Conservation (phyloP, 2,797 vertebrate species). For the Sebastes nivosus region DNA sequence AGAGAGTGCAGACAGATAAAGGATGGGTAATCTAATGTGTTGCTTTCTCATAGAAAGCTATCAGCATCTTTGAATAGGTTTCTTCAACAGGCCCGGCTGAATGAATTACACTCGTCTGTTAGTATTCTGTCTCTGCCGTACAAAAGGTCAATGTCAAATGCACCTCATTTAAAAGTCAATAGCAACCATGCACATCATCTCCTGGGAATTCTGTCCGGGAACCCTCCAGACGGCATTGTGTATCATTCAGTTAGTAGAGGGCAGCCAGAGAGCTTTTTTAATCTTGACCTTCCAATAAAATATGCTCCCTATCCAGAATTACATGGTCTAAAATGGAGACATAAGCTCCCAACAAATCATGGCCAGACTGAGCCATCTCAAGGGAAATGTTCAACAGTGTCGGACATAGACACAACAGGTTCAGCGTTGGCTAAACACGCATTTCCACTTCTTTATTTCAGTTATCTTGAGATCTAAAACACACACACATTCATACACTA, state of each 20-base stretch:
- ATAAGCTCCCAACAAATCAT: conserved; percentile 80
- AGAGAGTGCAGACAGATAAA: conserved; percentile 71
- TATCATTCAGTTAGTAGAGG: conserved; percentile 80
- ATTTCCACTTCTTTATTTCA: conserved; percentile 7
- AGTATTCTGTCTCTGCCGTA: conserved; percentile 79
- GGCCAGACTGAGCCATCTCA: conserved; percentile 59
- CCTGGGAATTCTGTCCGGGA: conserved; percentile 80
- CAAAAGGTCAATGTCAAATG: conserved; percentile 86
- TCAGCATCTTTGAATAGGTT: conserved; percentile 73
- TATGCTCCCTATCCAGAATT: conserved; percentile 81
- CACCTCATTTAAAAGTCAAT: conserved; percentile 87
- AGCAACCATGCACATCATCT: conserved; percentile 81
- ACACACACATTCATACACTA: not conserved
- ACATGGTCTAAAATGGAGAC: conserved; percentile 81
- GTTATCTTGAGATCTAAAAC: conserved; percentile 29
- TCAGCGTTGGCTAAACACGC: conserved; percentile 25
- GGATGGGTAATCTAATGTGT: conserved; percentile 74
- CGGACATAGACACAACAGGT: conserved; percentile 66
- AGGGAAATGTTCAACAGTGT: conserved; percentile 65
- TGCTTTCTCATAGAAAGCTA: conserved; percentile 73
- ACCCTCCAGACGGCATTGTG: conserved; percentile 79
- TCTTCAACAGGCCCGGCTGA: conserved; percentile 68
- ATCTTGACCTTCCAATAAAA: conserved; percentile 85
- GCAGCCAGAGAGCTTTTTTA: conserved; percentile 80
- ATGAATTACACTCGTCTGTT: conserved; percentile 82